phyloP scores from a whole-genome alignment of 2,113 vertebrate genomes.

The Puffinus mauretanicus region DNA sequence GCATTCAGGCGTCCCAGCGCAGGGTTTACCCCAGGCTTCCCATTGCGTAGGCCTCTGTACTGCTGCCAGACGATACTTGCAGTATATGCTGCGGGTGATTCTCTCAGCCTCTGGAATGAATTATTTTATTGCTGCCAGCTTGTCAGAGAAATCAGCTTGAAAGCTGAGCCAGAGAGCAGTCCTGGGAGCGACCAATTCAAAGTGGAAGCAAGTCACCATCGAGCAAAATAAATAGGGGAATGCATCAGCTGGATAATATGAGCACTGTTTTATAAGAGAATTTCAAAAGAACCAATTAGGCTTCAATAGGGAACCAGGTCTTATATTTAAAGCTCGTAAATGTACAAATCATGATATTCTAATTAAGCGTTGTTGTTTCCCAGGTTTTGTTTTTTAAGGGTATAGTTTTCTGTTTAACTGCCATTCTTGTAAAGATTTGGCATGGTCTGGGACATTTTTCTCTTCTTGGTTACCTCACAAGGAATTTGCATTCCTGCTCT shows the following conservation, averaged over 20 bases:
- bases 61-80: conserved; percentile 5
- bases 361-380: neutral
- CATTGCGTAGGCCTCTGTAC: conserved; percentile 49
- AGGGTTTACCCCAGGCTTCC: conserved; percentile 61
- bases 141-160: conserved; percentile 59
- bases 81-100: conserved; percentile 38
- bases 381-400: neutral
- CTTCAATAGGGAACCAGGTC: neutral
- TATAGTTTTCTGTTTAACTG: neutral
- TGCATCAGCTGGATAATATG: neutral
- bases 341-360: neutral
- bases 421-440: neutral
- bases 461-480: neutral
- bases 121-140: conserved; percentile 59
- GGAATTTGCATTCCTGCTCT: neutral
- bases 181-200: neutral
- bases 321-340: neutral
- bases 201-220: neutral
- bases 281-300: neutral
- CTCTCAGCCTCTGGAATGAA: conserved; percentile 59
- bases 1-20: neutral
- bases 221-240: neutral
- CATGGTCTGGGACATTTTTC: neutral
- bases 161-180: conserved; percentile 33
- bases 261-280: neutral